Conservation (phyloP, 2,797 vertebrate species). For the Brachyalestes nurse region DNA sequence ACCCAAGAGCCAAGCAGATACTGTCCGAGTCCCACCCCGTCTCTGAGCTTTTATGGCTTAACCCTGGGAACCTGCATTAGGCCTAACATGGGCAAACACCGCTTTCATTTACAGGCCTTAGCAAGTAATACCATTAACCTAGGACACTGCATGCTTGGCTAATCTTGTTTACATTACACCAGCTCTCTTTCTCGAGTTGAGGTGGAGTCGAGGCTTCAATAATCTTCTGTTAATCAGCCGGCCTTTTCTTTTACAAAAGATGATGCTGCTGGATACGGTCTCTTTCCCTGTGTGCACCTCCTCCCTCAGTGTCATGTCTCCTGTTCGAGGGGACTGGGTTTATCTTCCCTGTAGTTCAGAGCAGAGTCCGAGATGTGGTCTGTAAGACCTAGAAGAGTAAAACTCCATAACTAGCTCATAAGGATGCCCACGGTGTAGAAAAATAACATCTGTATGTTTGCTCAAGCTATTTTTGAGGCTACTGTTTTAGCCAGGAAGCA, state of each 20-base stretch:
- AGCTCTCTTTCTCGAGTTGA: slow-evolving; percentile 21
- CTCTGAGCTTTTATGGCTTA: slow-evolving; percentile 13
- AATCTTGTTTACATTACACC: slow-evolving; percentile 55
- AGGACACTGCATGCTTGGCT: slow-evolving; percentile 43
- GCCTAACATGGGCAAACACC: slow-evolving; percentile 17
- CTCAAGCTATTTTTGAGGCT: background rate
- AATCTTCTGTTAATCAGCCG: slow-evolving; percentile 54
- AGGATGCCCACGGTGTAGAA: background rate
- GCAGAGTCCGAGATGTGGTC: slow-evolving; percentile 19
- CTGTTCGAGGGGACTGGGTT: slow-evolving; percentile 2
- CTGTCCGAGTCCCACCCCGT: slow-evolving; percentile 13
- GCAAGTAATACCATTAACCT: slow-evolving; percentile 50
- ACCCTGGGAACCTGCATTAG: slow-evolving; percentile 27
- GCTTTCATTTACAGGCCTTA: slow-evolving; percentile 42
- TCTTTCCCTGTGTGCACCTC: slow-evolving; percentile 19
- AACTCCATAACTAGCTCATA: slow-evolving; percentile 2
- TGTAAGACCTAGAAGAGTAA: slow-evolving; percentile 15
- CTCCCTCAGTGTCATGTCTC: no score
- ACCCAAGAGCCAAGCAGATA: slow-evolving; percentile 34
- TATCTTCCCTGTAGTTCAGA: slow-evolving; percentile 27
- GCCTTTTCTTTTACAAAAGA: slow-evolving; percentile 48
- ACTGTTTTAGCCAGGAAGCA: background rate
- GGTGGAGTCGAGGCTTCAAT: slow-evolving; percentile 24
- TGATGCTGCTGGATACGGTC: slow-evolving; percentile 41
- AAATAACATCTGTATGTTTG: background rate